A percentile compares a stretch with the other conserved stretches of the same genome.
These are phyloP conservation scores for Notolepis coatsorum DNA, from an alignment of 2,797 vertebrate species.

Conservation along the genomic window DNA sequence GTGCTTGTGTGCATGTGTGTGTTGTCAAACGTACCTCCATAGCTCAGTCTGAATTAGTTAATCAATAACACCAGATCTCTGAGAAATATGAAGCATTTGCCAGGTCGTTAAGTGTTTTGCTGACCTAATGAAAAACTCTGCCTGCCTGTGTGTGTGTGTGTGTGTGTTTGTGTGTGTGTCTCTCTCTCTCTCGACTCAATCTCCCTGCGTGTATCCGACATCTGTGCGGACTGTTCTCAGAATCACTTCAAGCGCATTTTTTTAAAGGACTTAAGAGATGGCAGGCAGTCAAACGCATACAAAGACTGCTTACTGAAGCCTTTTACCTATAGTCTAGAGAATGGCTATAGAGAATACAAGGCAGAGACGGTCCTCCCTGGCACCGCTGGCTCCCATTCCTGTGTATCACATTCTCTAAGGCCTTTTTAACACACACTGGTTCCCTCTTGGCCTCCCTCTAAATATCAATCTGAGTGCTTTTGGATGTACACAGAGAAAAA, in stretches of 20 bases:
- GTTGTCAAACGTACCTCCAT: constrained; percentile 7
- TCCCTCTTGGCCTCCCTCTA: constrained; percentile 49
- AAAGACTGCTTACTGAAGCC: constrained; percentile 1
- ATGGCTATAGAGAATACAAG: constrained; percentile 9
- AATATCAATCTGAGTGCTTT: constrained; percentile 60
- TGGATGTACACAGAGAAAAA: constrained; percentile 71
- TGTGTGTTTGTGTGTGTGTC: background rate
- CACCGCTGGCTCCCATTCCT: constrained; percentile 47
- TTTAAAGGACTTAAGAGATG: constrained; percentile 27
- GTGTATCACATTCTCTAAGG: constrained; percentile 44
- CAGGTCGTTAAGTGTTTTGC: constrained; percentile 6
- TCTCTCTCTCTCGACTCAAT: background rate
- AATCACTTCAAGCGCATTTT: constrained; percentile 26
- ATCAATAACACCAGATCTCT: constrained; percentile 31
- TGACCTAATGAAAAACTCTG: constrained; percentile 37
- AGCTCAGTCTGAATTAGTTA: constrained; percentile 33
- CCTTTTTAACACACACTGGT: constrained; percentile 26
- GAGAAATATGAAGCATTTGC: constrained; percentile 20
- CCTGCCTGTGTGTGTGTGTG: constrained; percentile 1
- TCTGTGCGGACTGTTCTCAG: constrained; percentile 44
- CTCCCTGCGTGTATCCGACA: constrained; percentile 23
- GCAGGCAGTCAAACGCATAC: constrained; percentile 22
- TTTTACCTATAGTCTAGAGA: constrained; percentile 25
- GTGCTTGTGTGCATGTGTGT: constrained; percentile 1
- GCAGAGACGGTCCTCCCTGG: constrained; percentile 20